Evolutionary conservation across 1,140 invertebrate species (phyloP), one percentile per base, ranked within the genome.

Genomic region (Psix sp.): DNA sequence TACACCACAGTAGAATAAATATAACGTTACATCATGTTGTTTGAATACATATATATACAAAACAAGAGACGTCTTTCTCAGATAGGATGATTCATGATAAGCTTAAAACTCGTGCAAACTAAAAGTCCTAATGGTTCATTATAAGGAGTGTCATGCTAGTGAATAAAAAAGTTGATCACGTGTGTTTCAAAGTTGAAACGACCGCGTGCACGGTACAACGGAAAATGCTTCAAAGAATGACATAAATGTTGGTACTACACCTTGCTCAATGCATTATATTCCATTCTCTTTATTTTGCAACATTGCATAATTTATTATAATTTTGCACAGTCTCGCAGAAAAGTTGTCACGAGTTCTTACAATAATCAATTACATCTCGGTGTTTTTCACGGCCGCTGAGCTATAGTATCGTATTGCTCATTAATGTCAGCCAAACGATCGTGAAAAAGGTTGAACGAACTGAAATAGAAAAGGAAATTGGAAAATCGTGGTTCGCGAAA

Each of bases 251-350:
- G 6, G 15, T 18, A 48, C 56, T 49, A 54, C 56, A 20, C 54
- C 40, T 56, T 62, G 39, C 56, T 62, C 57, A 48, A 38, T 35
- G 17, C 57, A 49, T 57, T 57, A 38, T 63, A 36, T 49, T 57
- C 51, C 57, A 45, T 57, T 60, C 46, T 36, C 67, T 62, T 35
- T 26, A 63, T 71, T 71, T 62, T 71, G 57, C 67, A 63, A 71
- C 56, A 57, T 57, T 71, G 67, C 67, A 71, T 63, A 71, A 71
- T 71, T 71, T 62, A 71, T 71, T 71, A 63, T 63, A 63, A 71
- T 71, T 71, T 57, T 20, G 57, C 51, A 42, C 42, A 29, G 48
- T 21, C 48, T 42, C 48, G 56, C 29, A 60, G 31, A 35, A 42
- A 35, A 42, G 24, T 36, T 29, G 38, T 16, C 13, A 18, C 49